These are phyloP conservation scores for Diorhabda sublineata DNA, from an alignment of 1,140 invertebrate genomes.

Conservation along the genomic window DNA sequence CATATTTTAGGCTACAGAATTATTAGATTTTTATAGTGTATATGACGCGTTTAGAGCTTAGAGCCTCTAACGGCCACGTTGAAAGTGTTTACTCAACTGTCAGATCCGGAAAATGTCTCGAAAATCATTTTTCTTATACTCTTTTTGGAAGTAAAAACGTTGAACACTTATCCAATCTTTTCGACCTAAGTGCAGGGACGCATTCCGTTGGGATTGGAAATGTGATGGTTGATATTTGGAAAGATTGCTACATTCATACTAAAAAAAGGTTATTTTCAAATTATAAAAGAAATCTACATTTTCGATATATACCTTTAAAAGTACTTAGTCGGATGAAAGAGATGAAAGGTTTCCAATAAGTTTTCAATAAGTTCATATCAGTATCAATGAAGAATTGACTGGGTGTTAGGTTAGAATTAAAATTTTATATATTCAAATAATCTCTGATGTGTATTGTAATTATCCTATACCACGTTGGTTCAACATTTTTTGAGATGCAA, in stretches of 20 bases:
- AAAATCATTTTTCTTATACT: conserved; percentile 42
- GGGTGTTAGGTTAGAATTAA: too few relatives aligned
- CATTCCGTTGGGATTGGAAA: conserved; percentile 5
- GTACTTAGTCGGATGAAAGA: too few relatives aligned
- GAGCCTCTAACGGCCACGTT: conserved; percentile 22
- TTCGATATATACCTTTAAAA: too few relatives aligned
- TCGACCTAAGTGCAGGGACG: conserved; percentile 19
- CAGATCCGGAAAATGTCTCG: conserved; percentile 43
- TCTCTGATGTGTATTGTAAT: too few relatives aligned
- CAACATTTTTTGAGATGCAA: too few relatives aligned
- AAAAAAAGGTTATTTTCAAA: too few relatives aligned
- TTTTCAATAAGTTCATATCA: too few relatives aligned
- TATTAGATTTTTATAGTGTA: background rate
- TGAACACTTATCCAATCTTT: conserved; percentile 44
- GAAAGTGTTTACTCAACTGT: conserved; percentile 47
- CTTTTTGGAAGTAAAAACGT: conserved; percentile 24
- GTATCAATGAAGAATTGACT: too few relatives aligned
- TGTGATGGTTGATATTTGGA: background rate
- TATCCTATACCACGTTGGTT: too few relatives aligned
- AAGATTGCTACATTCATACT: background rate
- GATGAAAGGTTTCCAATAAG: too few relatives aligned
- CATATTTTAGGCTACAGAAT: background rate
- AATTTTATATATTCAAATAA: too few relatives aligned
- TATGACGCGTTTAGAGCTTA: background rate
- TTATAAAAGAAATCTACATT: too few relatives aligned